Evolutionary conservation across 1,140 invertebrate species (phyloP), one percentile per base, ranked within the genome.

Genomic region (Cotesia typhae): DNA sequence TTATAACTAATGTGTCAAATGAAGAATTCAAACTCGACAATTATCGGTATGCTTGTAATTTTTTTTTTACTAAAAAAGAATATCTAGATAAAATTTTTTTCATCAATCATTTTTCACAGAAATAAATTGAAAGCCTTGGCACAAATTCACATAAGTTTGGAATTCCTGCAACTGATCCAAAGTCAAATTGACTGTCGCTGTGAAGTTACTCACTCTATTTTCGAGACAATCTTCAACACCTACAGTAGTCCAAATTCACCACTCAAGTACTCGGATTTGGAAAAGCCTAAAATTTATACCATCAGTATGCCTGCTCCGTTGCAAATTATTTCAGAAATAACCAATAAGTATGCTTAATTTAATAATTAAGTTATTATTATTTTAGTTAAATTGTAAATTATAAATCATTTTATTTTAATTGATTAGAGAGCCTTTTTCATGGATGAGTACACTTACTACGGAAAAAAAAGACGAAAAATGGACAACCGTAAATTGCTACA

Each of bases 131-230:
- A 80, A 47, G 60, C 72, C 5, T 75, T 86, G 67, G 77, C 76
- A 38, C 81, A 82, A 75, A 79, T 85, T 51, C 83, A 84, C 36
- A 71, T 85, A 41, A 81, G 80, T 69, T 75, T 85, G 5, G 83
- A 86, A 77, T 84, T 84, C 69, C 76, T 80, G 36, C 57, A 84
- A 51, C 71, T 85, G n/a, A 73, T 81, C 5, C 81, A 85, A 71
- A 59, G 69, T 6, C 77, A 84, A 75, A 69, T 84, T 36, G 70
- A 78, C 74, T 85, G 78, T 77, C 35, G 79, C 10, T 77, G 65
- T 28, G 76, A 79, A 51, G 77, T 73, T 68, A 69, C 84, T n/a
- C 77, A 76, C 47, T 67, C 67, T 10, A 37, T 85, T 28, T 80
- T 84, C 55, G 69, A 76, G 53, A 70, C 67, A 36, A 77, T 77